These are phyloP conservation scores for Cololabis saira DNA, from an alignment of 2,113 vertebrate genomes.

Conservation along the genomic window DNA sequence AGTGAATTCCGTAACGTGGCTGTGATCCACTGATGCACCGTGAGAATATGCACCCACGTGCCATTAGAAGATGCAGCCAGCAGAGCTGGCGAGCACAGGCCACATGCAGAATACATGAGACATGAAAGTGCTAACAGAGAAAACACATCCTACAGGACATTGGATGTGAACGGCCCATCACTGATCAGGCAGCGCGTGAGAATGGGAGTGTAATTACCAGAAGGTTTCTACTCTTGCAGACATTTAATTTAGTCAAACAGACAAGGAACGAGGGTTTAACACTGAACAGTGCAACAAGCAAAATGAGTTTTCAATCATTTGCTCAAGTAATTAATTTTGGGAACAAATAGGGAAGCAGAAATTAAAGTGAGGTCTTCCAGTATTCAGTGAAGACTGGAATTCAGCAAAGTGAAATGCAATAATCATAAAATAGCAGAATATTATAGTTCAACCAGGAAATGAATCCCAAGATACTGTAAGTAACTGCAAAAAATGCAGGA, in stretches of 20 bases:
- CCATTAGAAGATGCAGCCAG: constrained; percentile 28
- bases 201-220: constrained; percentile 28
- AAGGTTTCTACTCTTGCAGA: constrained; percentile 22
- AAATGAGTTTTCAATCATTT: constrained; percentile 46
- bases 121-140: constrained; percentile 6
- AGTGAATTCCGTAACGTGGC: not conserved
- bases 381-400: constrained; percentile 31
- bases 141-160: constrained; percentile 15
- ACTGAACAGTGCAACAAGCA: constrained; percentile 29
- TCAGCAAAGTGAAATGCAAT: constrained; percentile 35
- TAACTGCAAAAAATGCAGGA: constrained; percentile 17
- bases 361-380: too few species aligned
- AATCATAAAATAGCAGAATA: constrained; percentile 59
- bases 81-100: not conserved
- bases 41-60: not conserved
- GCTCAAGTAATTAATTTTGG: constrained; percentile 57
- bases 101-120: constrained; percentile 40
- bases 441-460: constrained; percentile 47
- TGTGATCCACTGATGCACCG: not conserved
- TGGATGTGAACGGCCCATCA: constrained; percentile 4
- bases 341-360: constrained; percentile 24
- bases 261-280: constrained; percentile 42
- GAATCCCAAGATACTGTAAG: constrained; percentile 37
- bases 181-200: constrained; percentile 4
- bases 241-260: constrained; percentile 46